Conservation (phyloP, 2,797 vertebrate species). For the Thaleichthys pacificus region DNA sequence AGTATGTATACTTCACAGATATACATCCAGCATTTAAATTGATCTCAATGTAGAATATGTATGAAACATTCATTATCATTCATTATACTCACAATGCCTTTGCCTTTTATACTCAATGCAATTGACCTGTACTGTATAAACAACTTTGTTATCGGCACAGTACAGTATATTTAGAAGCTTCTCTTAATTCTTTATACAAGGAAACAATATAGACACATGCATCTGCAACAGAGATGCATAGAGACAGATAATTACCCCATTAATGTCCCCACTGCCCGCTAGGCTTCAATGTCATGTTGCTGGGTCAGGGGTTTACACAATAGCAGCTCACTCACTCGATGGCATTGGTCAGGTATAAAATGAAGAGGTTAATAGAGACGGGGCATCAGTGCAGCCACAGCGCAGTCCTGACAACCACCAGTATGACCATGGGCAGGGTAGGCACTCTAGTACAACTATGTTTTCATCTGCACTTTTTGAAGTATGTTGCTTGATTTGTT, state of each 20-base stretch:
- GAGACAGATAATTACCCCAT: neutral
- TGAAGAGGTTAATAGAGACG: neutral
- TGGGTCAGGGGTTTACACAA: slow-evolving; percentile 10
- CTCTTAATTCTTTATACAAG: slow-evolving; percentile 2
- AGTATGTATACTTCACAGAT: too few species aligned
- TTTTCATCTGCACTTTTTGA: neutral
- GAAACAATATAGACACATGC: slow-evolving; percentile 10
- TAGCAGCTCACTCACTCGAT: neutral
- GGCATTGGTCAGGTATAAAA: slow-evolving; percentile 10
- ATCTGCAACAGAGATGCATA: slow-evolving; percentile 1
- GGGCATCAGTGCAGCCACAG: neutral
- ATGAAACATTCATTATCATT: neutral
- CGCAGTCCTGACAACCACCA: slow-evolving; percentile 3
- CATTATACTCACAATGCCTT: neutral
- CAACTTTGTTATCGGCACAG: neutral
- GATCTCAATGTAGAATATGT: too few species aligned
- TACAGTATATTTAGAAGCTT: neutral
- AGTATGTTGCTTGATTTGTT: too few species aligned
- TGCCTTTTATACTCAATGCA: too few species aligned
- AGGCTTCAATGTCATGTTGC: neutral
- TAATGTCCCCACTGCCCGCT: neutral
- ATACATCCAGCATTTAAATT: too few species aligned
- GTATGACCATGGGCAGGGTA: slow-evolving; percentile 30
- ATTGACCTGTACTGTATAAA: neutral
- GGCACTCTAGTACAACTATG: neutral